Evolutionary conservation across 2,113 vertebrate species (phyloP).

Genomic region (Platysternon megacephalum): DNA sequence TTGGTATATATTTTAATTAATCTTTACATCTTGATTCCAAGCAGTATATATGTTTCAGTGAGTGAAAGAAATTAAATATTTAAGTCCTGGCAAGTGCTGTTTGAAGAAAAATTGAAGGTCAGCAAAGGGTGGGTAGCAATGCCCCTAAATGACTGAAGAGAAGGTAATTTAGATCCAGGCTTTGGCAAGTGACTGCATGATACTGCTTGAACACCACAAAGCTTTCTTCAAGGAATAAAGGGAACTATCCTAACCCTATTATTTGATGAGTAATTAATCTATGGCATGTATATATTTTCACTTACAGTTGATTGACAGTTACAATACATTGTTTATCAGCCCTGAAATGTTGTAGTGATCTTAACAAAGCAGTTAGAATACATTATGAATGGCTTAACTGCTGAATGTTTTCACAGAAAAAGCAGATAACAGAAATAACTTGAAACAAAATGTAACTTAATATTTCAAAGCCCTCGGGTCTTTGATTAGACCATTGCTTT

Average conservation of each 20-base stretch:
- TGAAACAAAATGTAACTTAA: constrained; percentile 55
- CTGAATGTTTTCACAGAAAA: constrained; percentile 16
- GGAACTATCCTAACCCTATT: not conserved
- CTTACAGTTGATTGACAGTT: not conserved
- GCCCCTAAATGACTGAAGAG: constrained; percentile 18
- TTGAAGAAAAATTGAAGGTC: constrained; percentile 38
- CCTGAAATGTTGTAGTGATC: constrained; percentile 16
- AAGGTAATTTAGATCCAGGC: not conserved
- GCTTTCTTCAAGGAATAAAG: not conserved
- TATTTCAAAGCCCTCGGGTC: constrained; percentile 48
- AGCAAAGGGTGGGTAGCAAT: not conserved
- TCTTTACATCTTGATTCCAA: not conserved
- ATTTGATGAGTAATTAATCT: not conserved
- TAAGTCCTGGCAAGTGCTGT: not conserved
- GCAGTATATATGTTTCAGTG: not conserved
- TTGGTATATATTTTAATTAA: not conserved
- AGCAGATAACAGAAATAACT: constrained; percentile 19
- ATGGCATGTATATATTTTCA: not conserved
- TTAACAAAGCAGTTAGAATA: too few species aligned
- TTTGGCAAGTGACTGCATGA: not conserved
- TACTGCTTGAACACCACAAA: not conserved
- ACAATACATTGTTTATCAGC: constrained; percentile 23
- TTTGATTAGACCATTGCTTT: constrained; percentile 41
- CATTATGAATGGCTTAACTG: too few species aligned
- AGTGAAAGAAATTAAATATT: constrained; percentile 49